Evolutionary conservation across 2,888 invertebrate genomes (phyloP), one percentile per base, ranked within the genome.

Genomic region (Nomada ferruginata): DNA sequence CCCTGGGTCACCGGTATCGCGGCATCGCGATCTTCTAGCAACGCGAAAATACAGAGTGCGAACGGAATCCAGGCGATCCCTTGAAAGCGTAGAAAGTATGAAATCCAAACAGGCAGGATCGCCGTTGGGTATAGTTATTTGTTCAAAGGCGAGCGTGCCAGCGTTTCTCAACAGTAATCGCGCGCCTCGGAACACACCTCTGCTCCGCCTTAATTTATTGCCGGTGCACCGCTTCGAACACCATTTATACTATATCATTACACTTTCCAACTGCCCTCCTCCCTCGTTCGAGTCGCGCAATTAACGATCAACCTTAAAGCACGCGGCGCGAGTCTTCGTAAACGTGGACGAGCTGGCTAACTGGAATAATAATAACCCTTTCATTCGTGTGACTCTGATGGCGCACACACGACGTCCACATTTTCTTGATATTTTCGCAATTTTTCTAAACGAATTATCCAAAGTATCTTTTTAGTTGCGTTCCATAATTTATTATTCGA

Each of bases 181-280:
- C 71, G 50, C 42, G 61, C 47, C 70, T 13, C 47, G 23, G 52
- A 71, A 68, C 79, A 63, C 77, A 68, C 79, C 77, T 80, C 72
- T n/a, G 71, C 71, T 78, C 80, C 72, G 80, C 80, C 78, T 77
- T 80, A 80, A 80, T 80, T 80, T 80, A 80, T 80, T 68, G 80
- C 72, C 66, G 80, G 15, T 57, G 72, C 80, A 71, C 60, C 57
- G 80, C 72, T 72, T 80, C 78, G 80, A 80, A 78, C 80, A 68
- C 78, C 80, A 80, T 72, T 80, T 78, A 72, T 80, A 72, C 80
- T 80, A 72, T 80, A 77, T 80, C 77, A 68, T 80, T 80, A 78
- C 72, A 63, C 80, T 77, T 80, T 63, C 80, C 63, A 53, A 65
- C 50, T 20, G 72, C n/a, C 78, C 63, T 68, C 71, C 78, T 57